These are phyloP conservation scores for Pseudomugil gertrudae DNA, from an alignment of 2,797 vertebrate species.

Conservation along the genomic window DNA sequence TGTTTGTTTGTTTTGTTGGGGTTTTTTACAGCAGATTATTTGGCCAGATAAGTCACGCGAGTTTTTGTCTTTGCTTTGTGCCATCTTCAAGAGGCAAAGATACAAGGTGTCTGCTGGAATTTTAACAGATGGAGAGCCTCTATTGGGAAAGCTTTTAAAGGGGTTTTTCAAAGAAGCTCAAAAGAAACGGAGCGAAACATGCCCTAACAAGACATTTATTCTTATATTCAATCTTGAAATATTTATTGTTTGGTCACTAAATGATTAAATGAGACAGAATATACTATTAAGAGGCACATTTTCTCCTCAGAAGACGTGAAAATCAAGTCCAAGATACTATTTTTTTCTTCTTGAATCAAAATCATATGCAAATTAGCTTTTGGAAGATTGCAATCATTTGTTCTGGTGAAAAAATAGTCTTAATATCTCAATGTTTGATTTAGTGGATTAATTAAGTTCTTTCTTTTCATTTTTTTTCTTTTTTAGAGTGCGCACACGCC, in stretches of 20 bases:
- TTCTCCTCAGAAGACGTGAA: constrained; percentile 16
- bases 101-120: constrained; percentile 54
- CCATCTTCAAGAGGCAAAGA: constrained; percentile 39
- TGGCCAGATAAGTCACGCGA: constrained; percentile 21
- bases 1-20: neutral
- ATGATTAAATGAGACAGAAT: constrained; percentile 39
- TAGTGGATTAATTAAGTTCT: constrained; percentile 25
- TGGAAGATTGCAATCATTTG: constrained; percentile 26
- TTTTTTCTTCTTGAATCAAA: constrained; percentile 30
- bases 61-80: constrained; percentile 42
- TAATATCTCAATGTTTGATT: constrained; percentile 30
- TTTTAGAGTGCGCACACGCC: neutral
- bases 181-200: constrained; percentile 10
- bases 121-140: constrained; percentile 65
- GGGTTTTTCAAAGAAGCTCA: neutral
- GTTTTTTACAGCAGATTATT: constrained; percentile 37
- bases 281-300: constrained; percentile 10
- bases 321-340: constrained; percentile 29
- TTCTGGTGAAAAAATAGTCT: constrained; percentile 18
- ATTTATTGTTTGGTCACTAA: constrained; percentile 19
- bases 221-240: constrained; percentile 31
- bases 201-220: constrained; percentile 43
- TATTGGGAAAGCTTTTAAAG: constrained; percentile 37
- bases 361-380: constrained; percentile 30
- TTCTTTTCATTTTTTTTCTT: constrained; percentile 1